A percentile compares a stretch with the other conserved stretches of the same genome.
These are phyloP conservation scores for Germaria angustata DNA, from an alignment of 2,888 invertebrate genomes.

Conservation along the genomic window DNA sequence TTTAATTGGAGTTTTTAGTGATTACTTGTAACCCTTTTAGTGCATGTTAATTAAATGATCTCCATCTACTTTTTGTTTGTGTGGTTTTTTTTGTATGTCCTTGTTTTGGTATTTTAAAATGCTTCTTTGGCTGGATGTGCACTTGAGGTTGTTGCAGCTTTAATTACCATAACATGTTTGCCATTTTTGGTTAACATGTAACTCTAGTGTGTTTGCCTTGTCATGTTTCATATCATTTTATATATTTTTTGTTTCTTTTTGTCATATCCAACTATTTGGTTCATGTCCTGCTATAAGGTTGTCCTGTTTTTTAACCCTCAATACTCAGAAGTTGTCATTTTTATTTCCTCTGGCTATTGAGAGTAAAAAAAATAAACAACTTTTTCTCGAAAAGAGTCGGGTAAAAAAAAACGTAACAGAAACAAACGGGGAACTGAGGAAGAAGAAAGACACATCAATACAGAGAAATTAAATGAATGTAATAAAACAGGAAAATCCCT, in stretches of 20 bases:
- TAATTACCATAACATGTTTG: conserved; percentile 65
- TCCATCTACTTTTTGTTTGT: neutral
- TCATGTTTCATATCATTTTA: conserved; percentile 16
- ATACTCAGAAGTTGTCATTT: conserved; percentile 61
- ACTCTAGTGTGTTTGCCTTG: conserved; percentile 30
- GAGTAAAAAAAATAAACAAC: conserved; percentile 30
- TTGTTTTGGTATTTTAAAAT: neutral
- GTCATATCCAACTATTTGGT: neutral
- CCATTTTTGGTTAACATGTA: conserved; percentile 48
- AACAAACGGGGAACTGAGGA: conserved; percentile 30
- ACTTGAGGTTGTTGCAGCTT: conserved; percentile 53
- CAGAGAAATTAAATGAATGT: conserved; percentile 33
- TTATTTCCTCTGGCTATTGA: conserved; percentile 62
- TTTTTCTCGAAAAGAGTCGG: conserved; percentile 2
- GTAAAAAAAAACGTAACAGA: conserved; percentile 1
- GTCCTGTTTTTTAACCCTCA: conserved; percentile 47
- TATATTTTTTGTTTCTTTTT: neutral
- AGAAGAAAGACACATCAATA: conserved; percentile 19
- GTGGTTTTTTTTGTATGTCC: neutral
- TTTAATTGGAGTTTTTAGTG: neutral
- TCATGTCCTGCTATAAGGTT: neutral
- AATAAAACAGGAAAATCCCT: conserved; percentile 45
- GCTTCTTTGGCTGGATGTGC: conserved; percentile 13
- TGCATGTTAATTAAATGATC: neutral
- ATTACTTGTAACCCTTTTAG: neutral